Conservation (phyloP, 1,140 invertebrate genomes). For the Daktulosphaira vitifoliae region DNA sequence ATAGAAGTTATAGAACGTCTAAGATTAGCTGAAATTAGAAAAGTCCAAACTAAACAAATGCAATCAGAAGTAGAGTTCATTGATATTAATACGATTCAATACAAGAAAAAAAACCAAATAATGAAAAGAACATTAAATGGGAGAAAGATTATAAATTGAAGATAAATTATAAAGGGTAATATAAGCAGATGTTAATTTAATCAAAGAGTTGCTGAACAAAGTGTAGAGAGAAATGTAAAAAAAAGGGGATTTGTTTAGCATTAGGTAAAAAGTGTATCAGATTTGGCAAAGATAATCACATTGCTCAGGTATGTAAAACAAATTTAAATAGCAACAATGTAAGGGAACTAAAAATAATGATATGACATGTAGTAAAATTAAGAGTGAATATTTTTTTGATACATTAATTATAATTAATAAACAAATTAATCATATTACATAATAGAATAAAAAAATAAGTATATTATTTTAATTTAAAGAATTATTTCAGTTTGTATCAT, state of each 20-base stretch:
- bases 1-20: background rate
- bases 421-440: background rate
- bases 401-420: background rate
- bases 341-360: background rate
- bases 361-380: background rate
- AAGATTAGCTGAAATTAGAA: conserved; percentile 1
- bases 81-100: background rate
- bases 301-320: too few relatives aligned
- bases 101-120: background rate
- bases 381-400: background rate
- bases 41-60: conserved; percentile 2
- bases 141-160: background rate
- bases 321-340: too few relatives aligned
- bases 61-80: background rate
- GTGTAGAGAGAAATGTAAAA: background rate
- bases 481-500: too few relatives aligned
- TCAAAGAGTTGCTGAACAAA: background rate
- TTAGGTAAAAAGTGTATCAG: background rate
- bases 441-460: too few relatives aligned
- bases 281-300: background rate
- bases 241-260: background rate
- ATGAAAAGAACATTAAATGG: background rate
- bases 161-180: background rate
- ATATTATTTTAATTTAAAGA: too few relatives aligned
- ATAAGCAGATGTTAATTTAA: background rate